Evolutionary conservation across 2,888 invertebrate species (phyloP).

Genomic region (Pristionchus mayeri): DNA sequence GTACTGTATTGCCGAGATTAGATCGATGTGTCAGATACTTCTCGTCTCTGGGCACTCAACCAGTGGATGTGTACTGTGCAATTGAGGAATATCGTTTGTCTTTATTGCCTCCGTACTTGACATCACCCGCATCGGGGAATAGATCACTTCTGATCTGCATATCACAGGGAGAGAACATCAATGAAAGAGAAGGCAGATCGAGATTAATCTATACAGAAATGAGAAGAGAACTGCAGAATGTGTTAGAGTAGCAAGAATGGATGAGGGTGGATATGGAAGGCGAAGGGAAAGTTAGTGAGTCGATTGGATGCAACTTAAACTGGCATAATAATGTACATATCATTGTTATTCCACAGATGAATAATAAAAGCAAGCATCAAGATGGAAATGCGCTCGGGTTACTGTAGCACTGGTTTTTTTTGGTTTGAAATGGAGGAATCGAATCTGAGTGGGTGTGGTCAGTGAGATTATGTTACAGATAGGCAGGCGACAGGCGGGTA

Average conservation of each 20-base stretch:
- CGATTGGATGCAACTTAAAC: neutral
- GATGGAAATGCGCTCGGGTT: neutral
- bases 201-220: conserved; percentile 20
- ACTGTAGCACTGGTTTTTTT: neutral
- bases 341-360: neutral
- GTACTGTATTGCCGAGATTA: neutral
- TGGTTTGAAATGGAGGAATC: neutral
- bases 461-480: conserved; percentile 32
- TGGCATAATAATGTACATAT: neutral
- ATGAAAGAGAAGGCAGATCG: conserved; percentile 32
- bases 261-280: neutral
- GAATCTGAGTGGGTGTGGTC: neutral
- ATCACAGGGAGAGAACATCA: conserved; percentile 24
- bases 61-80: neutral
- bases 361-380: neutral
- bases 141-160: conserved; percentile 12
- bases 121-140: conserved; percentile 13
- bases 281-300: neutral
- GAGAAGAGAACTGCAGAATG: neutral
- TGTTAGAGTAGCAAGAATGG: neutral
- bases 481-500: neutral
- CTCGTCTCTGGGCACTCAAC: conserved; percentile 18
- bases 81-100: neutral
- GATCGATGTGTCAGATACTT: neutral
- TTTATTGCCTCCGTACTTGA: conserved; percentile 24